These are phyloP conservation scores for Caenorhabditis latens DNA, from an alignment of 1,140 invertebrate genomes.

Conservation along the genomic window DNA sequence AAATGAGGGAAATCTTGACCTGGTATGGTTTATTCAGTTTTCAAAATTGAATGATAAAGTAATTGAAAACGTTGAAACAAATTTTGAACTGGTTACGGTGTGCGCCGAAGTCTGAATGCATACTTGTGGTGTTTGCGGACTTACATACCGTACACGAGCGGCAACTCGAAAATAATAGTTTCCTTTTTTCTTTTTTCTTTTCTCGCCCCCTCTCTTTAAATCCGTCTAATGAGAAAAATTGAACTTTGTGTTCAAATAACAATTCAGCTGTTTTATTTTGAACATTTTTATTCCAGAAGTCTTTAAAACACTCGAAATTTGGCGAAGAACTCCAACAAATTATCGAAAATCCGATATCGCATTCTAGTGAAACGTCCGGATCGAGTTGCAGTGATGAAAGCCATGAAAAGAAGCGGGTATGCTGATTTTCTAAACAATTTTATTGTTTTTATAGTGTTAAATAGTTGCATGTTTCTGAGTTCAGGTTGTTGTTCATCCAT, in stretches of 20 bases:
- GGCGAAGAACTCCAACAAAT: neutral
- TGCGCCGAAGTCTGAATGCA: neutral
- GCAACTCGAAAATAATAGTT: too few relatives aligned
- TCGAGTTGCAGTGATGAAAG: constrained; percentile 12
- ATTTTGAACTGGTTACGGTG: neutral
- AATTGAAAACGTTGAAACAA: neutral
- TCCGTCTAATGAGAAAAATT: too few relatives aligned
- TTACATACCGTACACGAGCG: neutral
- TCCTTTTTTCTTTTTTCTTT: neutral
- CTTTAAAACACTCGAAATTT: neutral
- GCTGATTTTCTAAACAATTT: neutral
- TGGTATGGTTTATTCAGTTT: neutral
- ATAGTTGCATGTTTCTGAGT: too few relatives aligned
- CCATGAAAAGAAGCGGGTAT: neutral
- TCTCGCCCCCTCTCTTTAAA: too few relatives aligned
- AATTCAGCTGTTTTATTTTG: neutral
- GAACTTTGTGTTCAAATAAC: too few relatives aligned
- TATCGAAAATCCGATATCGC: neutral
- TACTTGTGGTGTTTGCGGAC: neutral
- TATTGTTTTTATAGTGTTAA: neutral
- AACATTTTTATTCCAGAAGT: neutral
- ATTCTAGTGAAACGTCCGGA: neutral
- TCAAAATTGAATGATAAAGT: neutral
- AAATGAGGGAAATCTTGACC: constrained; percentile 18
- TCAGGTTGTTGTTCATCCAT: constrained; percentile 25